Evolutionary conservation across 1,140 invertebrate species (phyloP), one percentile per base, ranked within the genome.

Genomic region (Trichonephila clavata): DNA sequence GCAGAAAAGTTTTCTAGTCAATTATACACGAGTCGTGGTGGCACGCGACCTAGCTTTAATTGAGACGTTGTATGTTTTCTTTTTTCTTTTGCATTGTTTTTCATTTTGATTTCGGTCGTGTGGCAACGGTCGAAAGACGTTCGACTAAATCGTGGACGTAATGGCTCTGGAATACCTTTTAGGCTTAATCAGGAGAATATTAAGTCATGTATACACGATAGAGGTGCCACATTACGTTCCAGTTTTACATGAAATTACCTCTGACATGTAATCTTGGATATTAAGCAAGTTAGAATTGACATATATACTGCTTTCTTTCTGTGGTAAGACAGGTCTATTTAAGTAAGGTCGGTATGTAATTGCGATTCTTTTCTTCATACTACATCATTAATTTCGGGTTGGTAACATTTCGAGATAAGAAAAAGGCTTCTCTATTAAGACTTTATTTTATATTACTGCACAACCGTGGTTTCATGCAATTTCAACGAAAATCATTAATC

Each of bases 81-180:
- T 83, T n/a, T 50, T 81, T 81, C n/a, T 21, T 81, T 81, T 83
- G 32, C 4, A 39, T 39, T 27, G 21, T 83, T 57, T 83, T 57
- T 14, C 7, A 21, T 83, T 57, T 57, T 57, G 57, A 20, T 24
- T 57, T 83, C 20, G 43, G 43, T 50, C 81, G 81, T 83, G 81
- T 83, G 81, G 81, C 81, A 83, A 59, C 81, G 81, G 81, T 24
- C 71, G 71, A 77, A 77, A 77, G 71, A 77, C 71, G 71, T 77
- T 77, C 71, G 13, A 32, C 71, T 24, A 32, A 77, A 39, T 39
- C 71, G 71, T 77, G 71, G 71, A 77, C 71, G 18, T 77, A 77
- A 77, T 77, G 71, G 71, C 18, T 77, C 32, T 16, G 71, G 32
- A 77, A 77, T 77, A 77, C 32, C 71, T 77, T 77, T 77, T 77